Base-by-base conservation (phyloP, 2,113 vertebrate genomes). In the Paradoxurus hermaphroditus region DNA sequence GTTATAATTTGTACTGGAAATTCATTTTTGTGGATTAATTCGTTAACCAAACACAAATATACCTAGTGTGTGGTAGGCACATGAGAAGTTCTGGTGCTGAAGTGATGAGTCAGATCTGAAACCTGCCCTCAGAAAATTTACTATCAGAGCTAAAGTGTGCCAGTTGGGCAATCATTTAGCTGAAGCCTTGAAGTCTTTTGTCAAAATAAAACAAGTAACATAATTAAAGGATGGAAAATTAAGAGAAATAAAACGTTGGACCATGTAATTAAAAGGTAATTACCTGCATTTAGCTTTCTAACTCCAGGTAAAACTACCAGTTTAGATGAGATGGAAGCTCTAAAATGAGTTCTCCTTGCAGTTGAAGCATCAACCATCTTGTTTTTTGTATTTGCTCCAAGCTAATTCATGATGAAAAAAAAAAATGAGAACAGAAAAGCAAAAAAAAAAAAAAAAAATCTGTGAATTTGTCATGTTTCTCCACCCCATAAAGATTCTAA, bases 211-310 rank as follows among this genome's bases (percentile, higher is more conserved):
- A 65, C 51, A 85, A 75, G 63, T 82, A 44, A 75, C 31, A 49
- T 68, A 63, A 96, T 73, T 95, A 89, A 93, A 68, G 79, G 44
- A 11, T 93, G 79, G 91, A 94, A 84, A 86, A 81, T 89, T 81
- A 93, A 95, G 82, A 63, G 36, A 12, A 83, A 89, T 81, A 41
- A 46, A 93, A 78, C n/a, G 14, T 51, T 79, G 15, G 31, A 86
- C 41, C 78, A 73, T 93, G 44, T 94, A 87, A 94, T 95, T 93
- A 67, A 41, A 89, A 89, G 88, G 13, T 94, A 73, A 81, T 36
- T 93, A 31, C 67, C 91, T 95, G 39, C 4, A 13, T 88, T 88
- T 85, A 59, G 1, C 77, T 92, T 86, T 94, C 34, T 29, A 86
- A 79, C 62, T 82, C 21, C 36, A 78, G 65, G 36, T 75, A 31